Base-by-base conservation (phyloP, 2,888 invertebrate genomes). In the Spisula subtruncata region DNA sequence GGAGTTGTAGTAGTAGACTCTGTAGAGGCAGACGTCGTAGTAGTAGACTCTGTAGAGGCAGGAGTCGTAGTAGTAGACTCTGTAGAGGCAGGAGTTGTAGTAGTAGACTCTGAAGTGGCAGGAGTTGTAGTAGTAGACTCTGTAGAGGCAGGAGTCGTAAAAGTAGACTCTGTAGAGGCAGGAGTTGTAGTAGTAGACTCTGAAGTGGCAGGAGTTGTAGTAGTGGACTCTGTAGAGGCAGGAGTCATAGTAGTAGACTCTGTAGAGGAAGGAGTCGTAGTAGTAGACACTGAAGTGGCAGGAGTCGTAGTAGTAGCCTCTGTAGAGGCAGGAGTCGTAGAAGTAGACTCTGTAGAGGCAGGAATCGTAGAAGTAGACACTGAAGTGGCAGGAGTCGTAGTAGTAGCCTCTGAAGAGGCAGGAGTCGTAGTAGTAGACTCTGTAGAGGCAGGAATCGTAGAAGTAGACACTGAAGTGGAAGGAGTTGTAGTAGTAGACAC, bases 11-110 rank as follows among this genome's bases (percentile, higher is more conserved):
- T 6, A 6, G 81, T 25, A n/a, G 81, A 20, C 5, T 48, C 29
- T 25, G 81, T 51, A 48, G 81, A 6, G 2, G 81, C 20, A n/a
- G 81, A 4, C 1, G 81, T 29, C 6, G 81, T 51, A 25, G 81
- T 81, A 18, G 81, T 4, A 4, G 81, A 12, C 8, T 48, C 25
- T 4, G 81, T 29, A 18, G 81, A 25, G 2, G 81, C 51, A 25
- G 81, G 20, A 5, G 48, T 25, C n/a, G 81, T 6, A 8, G 81
- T 81, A 10, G 81, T 51, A 8, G 81, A 12, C 10, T 48, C 20
- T 41, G 81, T 25, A 51, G 81, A 51, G 12, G 81, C 20, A 29
- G 80, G 10, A 14, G 80, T 80, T 41, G 80, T 80, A 4, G 80
- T 80, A 20, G 80, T 35, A 1, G 80, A 41, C 1, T 35, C 18